These are phyloP conservation scores for Rostratula benghalensis DNA, from an alignment of 2,113 vertebrate genomes.

Conservation along the genomic window DNA sequence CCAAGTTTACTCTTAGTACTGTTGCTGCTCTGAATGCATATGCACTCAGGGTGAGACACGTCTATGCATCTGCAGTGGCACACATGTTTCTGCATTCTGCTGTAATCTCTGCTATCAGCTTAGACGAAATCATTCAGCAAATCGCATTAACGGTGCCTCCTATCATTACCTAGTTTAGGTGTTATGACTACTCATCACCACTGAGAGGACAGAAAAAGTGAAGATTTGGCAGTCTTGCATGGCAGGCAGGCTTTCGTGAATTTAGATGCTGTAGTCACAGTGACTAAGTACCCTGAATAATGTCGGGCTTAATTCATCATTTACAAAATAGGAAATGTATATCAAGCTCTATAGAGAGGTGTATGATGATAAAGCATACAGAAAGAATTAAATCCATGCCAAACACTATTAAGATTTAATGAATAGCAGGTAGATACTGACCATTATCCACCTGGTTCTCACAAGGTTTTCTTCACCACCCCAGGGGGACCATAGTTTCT, in stretches of 20 bases:
- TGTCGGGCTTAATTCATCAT: neutral
- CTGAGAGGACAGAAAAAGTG: constrained; percentile 28
- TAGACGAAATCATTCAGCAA: constrained; percentile 31
- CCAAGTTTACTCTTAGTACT: neutral
- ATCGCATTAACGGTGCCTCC: constrained; percentile 10
- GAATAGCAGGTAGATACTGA: neutral
- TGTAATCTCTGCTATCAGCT: neutral
- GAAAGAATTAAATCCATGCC: neutral
- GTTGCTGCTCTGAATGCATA: neutral
- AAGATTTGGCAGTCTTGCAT: constrained; percentile 17
- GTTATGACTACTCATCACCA: constrained; percentile 42
- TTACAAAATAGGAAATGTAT: constrained; percentile 7
- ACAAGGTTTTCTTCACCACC: neutral
- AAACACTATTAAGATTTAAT: neutral
- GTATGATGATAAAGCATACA: neutral
- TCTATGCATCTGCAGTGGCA: neutral
- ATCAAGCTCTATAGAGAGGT: neutral
- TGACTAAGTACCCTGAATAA: neutral
- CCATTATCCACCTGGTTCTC: neutral
- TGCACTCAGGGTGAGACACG: neutral
- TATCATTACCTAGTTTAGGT: constrained; percentile 46
- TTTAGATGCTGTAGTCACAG: constrained; percentile 36
- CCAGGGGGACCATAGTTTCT: neutral
- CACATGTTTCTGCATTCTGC: neutral
- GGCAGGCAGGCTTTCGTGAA: constrained; percentile 21